Percentiles rank a stretch among this genome's conserved stretches.
These are phyloP conservation scores for Tipula unca DNA, from an alignment of 2,888 invertebrate genomes.

Conservation along the genomic window DNA sequence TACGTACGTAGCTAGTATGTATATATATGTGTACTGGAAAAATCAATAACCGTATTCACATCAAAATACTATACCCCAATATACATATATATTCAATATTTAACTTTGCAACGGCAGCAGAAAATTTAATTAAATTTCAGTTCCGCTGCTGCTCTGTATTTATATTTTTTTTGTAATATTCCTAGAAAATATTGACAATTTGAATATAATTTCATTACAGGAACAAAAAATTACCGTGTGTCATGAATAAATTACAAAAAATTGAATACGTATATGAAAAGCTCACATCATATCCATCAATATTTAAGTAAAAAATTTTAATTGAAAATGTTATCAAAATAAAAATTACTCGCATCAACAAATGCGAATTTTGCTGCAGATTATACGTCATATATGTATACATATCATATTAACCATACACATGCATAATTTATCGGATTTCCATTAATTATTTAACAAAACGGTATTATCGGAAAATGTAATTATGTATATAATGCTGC, in stretches of 20 bases:
- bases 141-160: neutral
- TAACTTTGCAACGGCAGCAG: neutral
- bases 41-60: neutral
- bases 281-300: neutral
- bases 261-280: neutral
- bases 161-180: neutral
- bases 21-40: neutral
- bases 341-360: neutral
- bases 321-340: neutral
- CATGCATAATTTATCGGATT: too few relatives aligned
- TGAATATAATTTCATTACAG: neutral
- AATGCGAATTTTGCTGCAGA: neutral
- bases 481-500: too few relatives aligned
- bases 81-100: neutral
- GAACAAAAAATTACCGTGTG: neutral
- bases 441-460: too few relatives aligned
- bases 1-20: neutral
- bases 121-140: slow-evolving; percentile 14
- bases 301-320: neutral
- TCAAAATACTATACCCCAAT: neutral
- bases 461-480: too few relatives aligned
- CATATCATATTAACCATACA: too few relatives aligned
- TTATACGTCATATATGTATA: neutral
- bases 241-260: neutral
- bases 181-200: neutral